These are phyloP conservation scores for Hypselothyrea guttata DNA, from an alignment of 2,888 invertebrate genomes.

Conservation along the genomic window DNA sequence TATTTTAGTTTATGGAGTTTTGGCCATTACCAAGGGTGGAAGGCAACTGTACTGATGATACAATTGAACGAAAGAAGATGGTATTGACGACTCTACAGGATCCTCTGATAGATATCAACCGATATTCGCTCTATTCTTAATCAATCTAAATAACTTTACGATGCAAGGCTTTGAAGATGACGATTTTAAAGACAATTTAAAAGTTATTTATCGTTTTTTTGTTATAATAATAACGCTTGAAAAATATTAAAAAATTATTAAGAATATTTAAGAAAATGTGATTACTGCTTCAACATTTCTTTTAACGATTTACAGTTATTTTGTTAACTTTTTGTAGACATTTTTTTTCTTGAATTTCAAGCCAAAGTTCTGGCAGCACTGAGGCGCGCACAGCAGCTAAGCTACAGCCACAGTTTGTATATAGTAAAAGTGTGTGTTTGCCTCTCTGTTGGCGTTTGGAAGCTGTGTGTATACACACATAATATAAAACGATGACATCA, in stretches of 20 bases:
- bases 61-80: background rate
- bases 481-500: conserved; percentile 52
- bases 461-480: conserved; percentile 40
- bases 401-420: conserved; percentile 5
- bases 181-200: too few species aligned
- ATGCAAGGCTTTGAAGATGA: too few species aligned
- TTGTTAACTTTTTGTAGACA: too few species aligned
- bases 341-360: too few species aligned
- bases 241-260: too few species aligned
- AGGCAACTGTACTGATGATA: background rate
- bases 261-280: too few species aligned
- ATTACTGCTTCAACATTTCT: too few species aligned
- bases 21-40: background rate
- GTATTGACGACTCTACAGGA: background rate
- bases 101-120: background rate
- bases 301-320: too few species aligned
- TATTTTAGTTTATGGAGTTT: background rate
- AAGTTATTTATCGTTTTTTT: too few species aligned
- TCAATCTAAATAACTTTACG: too few species aligned
- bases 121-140: background rate
- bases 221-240: too few species aligned
- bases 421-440: conserved; percentile 1
- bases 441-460: conserved; percentile 30
- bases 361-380: too few species aligned
- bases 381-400: conserved; percentile 30